phyloP scores from a whole-genome alignment of 2,113 vertebrate genomes.

The Rousettus leschenaultii region DNA sequence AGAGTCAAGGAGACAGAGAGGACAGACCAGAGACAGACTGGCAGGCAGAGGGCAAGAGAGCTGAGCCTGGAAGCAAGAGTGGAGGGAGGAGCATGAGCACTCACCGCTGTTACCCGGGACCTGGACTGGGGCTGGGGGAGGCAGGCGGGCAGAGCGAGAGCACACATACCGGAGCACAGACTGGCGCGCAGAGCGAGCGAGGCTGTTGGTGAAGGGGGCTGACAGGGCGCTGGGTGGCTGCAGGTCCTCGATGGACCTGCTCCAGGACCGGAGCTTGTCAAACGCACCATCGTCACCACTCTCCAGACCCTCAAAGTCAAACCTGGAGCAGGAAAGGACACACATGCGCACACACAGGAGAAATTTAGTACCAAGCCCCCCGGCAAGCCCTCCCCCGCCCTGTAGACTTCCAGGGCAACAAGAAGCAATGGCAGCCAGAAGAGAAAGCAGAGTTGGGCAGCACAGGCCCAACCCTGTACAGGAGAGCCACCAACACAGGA shows the following conservation, averaged over 20 bases:
- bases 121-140: conserved; percentile 6
- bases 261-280: conserved; percentile 94
- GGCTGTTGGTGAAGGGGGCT: conserved; percentile 91
- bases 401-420: conserved; percentile 8
- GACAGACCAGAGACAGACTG: conserved; percentile 82
- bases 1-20: conserved; percentile 80
- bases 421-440: conserved; percentile 53
- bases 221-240: conserved; percentile 88
- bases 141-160: conserved; percentile 86
- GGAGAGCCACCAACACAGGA: background rate
- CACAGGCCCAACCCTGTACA: background rate
- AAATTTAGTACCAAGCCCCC: conserved; percentile 39
- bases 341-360: conserved; percentile 55
- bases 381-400: background rate
- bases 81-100: conserved; percentile 62
- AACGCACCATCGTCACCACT: conserved; percentile 91
- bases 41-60: conserved; percentile 79
- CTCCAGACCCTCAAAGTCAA: conserved; percentile 97
- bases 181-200: conserved; percentile 95
- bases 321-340: conserved; percentile 84
- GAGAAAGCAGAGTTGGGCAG: background rate
- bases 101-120: conserved; percentile 30
- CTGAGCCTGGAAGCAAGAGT: conserved; percentile 78
- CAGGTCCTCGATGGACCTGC: conserved; percentile 98
- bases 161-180: conserved; percentile 95